These are phyloP conservation scores for Drosophila ercepeae DNA, from an alignment of 1,140 invertebrate genomes.

Conservation along the genomic window DNA sequence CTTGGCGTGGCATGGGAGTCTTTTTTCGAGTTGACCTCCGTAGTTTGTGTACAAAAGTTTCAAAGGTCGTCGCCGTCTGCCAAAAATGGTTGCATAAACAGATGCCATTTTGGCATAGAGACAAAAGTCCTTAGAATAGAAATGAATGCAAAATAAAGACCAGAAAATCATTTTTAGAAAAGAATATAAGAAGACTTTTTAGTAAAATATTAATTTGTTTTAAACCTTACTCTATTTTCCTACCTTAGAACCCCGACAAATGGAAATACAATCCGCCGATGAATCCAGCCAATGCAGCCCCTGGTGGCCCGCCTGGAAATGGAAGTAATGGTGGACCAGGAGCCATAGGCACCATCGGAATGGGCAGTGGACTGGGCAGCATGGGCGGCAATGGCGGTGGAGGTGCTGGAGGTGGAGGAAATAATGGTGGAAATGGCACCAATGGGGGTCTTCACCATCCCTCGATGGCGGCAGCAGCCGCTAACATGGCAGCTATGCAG, in stretches of 20 bases:
- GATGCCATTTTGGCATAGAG: too few relatives aligned
- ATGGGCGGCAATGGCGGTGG: slow-evolving; percentile 54
- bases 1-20: too few relatives aligned
- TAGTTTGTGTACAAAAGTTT: too few relatives aligned
- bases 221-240: background rate
- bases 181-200: too few relatives aligned
- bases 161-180: too few relatives aligned
- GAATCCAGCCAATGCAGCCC: slow-evolving; percentile 77
- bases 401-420: slow-evolving; percentile 41
- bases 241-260: slow-evolving; percentile 86
- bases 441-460: slow-evolving; percentile 79
- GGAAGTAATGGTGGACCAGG: slow-evolving; percentile 73
- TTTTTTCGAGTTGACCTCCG: too few relatives aligned
- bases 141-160: too few relatives aligned
- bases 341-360: slow-evolving; percentile 74
- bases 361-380: slow-evolving; percentile 65
- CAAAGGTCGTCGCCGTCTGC: too few relatives aligned
- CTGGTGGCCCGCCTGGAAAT: slow-evolving; percentile 68
- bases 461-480: slow-evolving; percentile 71
- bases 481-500: slow-evolving; percentile 79
- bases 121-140: too few relatives aligned
- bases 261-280: slow-evolving; percentile 86
- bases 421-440: slow-evolving; percentile 56
- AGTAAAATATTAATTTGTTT: background rate
- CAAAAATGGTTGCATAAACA: too few relatives aligned